phyloP scores from a whole-genome alignment of 2,888 invertebrate genomes.

The Clepsis dumicolana region DNA sequence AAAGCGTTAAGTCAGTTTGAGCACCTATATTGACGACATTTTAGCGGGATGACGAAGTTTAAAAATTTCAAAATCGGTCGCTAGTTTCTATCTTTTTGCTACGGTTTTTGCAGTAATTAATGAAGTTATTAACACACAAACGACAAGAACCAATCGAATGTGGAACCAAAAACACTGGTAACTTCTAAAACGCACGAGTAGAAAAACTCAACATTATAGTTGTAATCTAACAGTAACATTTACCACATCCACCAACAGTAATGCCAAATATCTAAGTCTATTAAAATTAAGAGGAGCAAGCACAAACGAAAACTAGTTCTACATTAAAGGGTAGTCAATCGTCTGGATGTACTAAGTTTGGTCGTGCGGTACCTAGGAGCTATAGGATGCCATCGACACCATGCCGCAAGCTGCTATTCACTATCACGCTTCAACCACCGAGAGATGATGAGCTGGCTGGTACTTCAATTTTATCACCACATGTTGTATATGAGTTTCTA shows the following conservation, averaged over 20 bases:
- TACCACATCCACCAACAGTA: constrained; percentile 21
- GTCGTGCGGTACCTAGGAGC: constrained; percentile 47
- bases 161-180: too few relatives aligned
- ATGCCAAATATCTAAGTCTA: constrained; percentile 5
- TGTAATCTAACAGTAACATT: not conserved
- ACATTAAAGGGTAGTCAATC: constrained; percentile 50
- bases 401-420: constrained; percentile 78
- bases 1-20: constrained; percentile 1
- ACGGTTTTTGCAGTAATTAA: too few relatives aligned
- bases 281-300: constrained; percentile 32
- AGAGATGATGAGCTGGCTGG: constrained; percentile 47
- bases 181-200: too few relatives aligned
- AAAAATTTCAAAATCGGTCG: not conserved
- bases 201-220: too few relatives aligned
- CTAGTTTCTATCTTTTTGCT: not conserved
- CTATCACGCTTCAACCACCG: constrained; percentile 30
- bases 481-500: not conserved
- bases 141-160: too few relatives aligned
- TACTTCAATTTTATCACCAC: not conserved
- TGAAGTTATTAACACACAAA: too few relatives aligned
- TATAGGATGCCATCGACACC: constrained; percentile 63
- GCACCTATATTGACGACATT: constrained; percentile 19
- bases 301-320: constrained; percentile 19
- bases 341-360: constrained; percentile 60
- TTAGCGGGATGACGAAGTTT: not conserved